Conservation (phyloP, 2,888 invertebrate species). For the Thymelicus acteon region DNA sequence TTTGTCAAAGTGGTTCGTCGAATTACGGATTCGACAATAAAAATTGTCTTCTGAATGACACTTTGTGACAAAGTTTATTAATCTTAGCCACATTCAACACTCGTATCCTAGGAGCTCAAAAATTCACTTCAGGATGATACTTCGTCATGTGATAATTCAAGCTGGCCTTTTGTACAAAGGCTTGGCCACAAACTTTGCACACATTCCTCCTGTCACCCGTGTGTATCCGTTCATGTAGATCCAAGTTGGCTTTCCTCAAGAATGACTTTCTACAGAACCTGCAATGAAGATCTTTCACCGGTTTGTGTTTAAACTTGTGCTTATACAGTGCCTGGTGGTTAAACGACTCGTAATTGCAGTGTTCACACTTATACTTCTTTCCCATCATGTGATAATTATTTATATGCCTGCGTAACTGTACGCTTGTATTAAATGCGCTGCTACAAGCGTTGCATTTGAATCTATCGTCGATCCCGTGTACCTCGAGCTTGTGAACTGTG, state of each 20-base stretch:
- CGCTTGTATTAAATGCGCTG: slow-evolving; percentile 61
- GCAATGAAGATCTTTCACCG: slow-evolving; percentile 72
- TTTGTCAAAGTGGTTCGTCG: too few relatives aligned
- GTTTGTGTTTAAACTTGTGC: slow-evolving; percentile 73
- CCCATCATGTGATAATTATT: slow-evolving; percentile 74
- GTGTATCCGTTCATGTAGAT: slow-evolving; percentile 70
- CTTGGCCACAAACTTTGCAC: slow-evolving; percentile 67
- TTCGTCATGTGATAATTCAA: slow-evolving; percentile 76
- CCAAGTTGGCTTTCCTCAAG: slow-evolving; percentile 61
- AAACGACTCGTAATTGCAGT: slow-evolving; percentile 69
- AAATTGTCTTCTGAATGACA: neutral
- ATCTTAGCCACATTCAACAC: neutral
- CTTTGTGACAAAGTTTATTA: neutral
- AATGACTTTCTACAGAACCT: slow-evolving; percentile 75
- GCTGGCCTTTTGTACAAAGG: slow-evolving; percentile 77
- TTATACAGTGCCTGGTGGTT: slow-evolving; percentile 62
- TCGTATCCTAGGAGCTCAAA: slow-evolving; percentile 44
- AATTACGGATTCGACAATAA: too few relatives aligned
- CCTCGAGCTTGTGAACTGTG: slow-evolving; percentile 62
- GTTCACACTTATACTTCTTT: slow-evolving; percentile 61
- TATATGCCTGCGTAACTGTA: slow-evolving; percentile 62
- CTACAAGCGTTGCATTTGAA: slow-evolving; percentile 71
- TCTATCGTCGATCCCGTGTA: slow-evolving; percentile 66
- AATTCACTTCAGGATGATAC: slow-evolving; percentile 72
- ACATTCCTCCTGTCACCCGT: slow-evolving; percentile 70